Evolutionary conservation across 2,113 vertebrate genomes (phyloP).

Genomic region (Plecotus auritus): DNA sequence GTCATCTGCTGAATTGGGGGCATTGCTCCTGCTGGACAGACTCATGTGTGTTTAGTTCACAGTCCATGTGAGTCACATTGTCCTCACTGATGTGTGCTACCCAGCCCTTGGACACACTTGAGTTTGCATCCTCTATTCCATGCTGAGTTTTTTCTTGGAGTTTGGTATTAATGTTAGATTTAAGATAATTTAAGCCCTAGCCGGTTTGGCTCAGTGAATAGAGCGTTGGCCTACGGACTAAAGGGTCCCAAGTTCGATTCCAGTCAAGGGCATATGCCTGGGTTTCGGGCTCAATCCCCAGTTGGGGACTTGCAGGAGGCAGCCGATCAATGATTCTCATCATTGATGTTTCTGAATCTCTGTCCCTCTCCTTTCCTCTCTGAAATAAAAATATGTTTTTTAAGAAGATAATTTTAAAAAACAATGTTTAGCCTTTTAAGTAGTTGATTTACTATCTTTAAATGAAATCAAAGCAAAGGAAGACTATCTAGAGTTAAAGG

Average conservation of each 20-base stretch:
- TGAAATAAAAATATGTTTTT: background rate
- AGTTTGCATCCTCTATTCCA: background rate
- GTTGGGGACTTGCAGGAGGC: no score
- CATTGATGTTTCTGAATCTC: no score
- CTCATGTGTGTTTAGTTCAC: rapidly evolving
- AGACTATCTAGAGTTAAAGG: background rate
- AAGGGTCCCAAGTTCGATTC: no score
- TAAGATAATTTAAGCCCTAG: background rate
- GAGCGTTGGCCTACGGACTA: no score
- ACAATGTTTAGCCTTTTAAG: background rate
- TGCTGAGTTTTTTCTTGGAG: background rate
- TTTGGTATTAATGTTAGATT: background rate
- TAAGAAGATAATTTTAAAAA: background rate
- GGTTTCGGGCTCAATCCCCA: no score
- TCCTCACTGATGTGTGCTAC: background rate
- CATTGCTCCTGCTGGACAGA: background rate
- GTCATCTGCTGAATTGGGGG: background rate
- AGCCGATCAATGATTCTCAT: no score
- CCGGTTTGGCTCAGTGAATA: no score
- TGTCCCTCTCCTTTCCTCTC: no score
- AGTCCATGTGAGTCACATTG: rapidly evolving
- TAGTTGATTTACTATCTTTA: background rate
- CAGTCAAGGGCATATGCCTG: no score
- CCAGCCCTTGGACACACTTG: background rate
- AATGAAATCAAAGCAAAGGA: background rate